A percentile compares a stretch with the other conserved stretches of the same genome.
Conservation (phyloP, 2,113 vertebrate genomes). For the Polypterus senegalus region DNA sequence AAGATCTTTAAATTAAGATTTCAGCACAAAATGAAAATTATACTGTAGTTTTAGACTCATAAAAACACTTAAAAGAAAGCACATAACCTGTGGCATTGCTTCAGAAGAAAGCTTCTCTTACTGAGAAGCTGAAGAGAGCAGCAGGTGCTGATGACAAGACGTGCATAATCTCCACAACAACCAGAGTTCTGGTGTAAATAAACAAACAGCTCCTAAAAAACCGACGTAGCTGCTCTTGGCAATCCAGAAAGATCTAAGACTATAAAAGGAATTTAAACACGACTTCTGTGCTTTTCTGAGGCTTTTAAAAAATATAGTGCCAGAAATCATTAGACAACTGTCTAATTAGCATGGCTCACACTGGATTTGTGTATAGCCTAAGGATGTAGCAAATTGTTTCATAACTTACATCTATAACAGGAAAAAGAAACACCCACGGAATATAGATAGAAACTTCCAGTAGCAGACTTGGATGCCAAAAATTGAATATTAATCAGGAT, state of each 20-base stretch:
- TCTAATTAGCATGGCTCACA: not conserved
- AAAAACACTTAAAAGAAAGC: not conserved
- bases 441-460: too few relatives aligned
- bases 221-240: slow-evolving; percentile 1
- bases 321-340: not conserved
- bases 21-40: not conserved
- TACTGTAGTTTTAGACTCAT: not conserved
- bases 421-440: too few relatives aligned
- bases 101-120: not conserved
- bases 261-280: slow-evolving; percentile 4
- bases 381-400: not conserved
- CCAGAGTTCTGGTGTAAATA: slow-evolving; percentile 10
- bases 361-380: not conserved
- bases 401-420: too few relatives aligned
- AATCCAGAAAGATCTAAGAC: not conserved
- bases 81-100: not conserved
- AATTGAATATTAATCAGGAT: too few relatives aligned
- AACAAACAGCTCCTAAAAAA: not conserved
- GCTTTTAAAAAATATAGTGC: slow-evolving; percentile 3
- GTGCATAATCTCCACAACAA: slow-evolving; percentile 11
- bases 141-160: slow-evolving; percentile 15
- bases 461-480: too few relatives aligned
- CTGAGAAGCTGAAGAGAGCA: slow-evolving; percentile 14
- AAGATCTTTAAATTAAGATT: not conserved
- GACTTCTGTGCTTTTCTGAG: slow-evolving; percentile 1